Conservation (phyloP, 2,888 invertebrate species). For the Caenorhabditis parvicauda region DNA sequence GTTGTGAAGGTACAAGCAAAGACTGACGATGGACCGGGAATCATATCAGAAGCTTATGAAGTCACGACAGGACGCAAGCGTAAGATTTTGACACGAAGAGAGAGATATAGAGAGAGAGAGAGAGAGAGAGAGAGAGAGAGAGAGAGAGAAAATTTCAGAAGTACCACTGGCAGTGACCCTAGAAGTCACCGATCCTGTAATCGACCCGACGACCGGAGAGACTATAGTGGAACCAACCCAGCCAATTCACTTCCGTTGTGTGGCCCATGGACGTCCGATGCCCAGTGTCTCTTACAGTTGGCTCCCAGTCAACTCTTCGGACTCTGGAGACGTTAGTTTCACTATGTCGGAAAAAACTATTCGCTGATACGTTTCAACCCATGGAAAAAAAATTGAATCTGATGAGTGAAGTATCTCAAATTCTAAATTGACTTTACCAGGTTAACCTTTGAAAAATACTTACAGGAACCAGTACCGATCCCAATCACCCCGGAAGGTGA, state of each 20-base stretch:
- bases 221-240: constrained; percentile 57
- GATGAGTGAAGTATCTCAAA: background rate
- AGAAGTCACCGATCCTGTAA: constrained; percentile 50
- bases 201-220: constrained; percentile 26
- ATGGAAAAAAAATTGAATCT: background rate
- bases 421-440: background rate
- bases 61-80: constrained; percentile 60
- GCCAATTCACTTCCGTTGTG: constrained; percentile 57
- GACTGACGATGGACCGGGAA: constrained; percentile 59
- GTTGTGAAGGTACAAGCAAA: constrained; percentile 48
- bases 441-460: background rate
- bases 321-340: constrained; percentile 43
- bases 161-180: constrained; percentile 54
- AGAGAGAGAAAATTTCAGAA: constrained; percentile 36
- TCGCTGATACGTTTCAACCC: background rate
- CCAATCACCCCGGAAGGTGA: constrained; percentile 40
- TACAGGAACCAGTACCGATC: constrained; percentile 53
- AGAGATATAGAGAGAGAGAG: too few species aligned
- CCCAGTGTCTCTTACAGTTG: constrained; percentile 59
- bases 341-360: background rate
- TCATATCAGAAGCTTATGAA: constrained; percentile 59
- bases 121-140: too few species aligned
- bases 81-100: constrained; percentile 16
- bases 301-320: constrained; percentile 54
- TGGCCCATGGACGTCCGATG: constrained; percentile 59